Percentiles rank a stretch among this genome's conserved stretches.
Evolutionary conservation across 2,113 vertebrate genomes (phyloP).

Genomic region (Capreolus pygargus): DNA sequence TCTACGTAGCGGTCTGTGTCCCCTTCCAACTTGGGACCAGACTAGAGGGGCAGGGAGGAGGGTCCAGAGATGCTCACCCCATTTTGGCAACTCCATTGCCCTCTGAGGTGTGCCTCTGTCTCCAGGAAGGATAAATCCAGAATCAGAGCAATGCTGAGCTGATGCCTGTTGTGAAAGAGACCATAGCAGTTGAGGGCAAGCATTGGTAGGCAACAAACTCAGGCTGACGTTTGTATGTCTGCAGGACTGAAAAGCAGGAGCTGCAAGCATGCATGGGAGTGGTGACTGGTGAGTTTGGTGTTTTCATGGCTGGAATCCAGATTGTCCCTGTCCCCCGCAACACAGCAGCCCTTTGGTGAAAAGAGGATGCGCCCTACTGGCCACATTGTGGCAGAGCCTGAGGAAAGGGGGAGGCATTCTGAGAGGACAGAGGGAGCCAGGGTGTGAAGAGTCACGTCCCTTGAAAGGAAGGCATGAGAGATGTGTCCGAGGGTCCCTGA

Average conservation of each 20-base stretch:
- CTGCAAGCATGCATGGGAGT: slow-evolving; percentile 54
- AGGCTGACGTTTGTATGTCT: not conserved
- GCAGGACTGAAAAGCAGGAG: slow-evolving; percentile 58
- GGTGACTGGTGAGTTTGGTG: slow-evolving; percentile 73
- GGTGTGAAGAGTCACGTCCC: not conserved
- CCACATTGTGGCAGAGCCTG: not conserved
- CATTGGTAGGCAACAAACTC: not conserved
- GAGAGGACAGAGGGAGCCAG: not conserved
- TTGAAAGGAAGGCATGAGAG: not conserved
- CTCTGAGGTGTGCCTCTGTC: not conserved
- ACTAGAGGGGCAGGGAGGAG: not conserved
- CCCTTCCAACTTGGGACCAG: not conserved
- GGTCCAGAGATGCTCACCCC: not conserved
- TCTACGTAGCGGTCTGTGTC: fast-evolving
- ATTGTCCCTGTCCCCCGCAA: not conserved
- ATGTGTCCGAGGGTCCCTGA: not conserved
- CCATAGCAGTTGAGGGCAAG: not conserved
- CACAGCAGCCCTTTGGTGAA: not conserved
- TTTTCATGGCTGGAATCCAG: not conserved
- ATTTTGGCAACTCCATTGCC: not conserved
- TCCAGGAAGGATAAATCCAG: not conserved
- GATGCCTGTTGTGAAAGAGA: not conserved
- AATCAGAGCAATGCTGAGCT: not conserved
- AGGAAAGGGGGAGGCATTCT: not conserved
- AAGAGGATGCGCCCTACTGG: not conserved